Evolutionary conservation across 1,140 invertebrate species (phyloP).

Genomic region (Lordiphosa clarofinis): DNA sequence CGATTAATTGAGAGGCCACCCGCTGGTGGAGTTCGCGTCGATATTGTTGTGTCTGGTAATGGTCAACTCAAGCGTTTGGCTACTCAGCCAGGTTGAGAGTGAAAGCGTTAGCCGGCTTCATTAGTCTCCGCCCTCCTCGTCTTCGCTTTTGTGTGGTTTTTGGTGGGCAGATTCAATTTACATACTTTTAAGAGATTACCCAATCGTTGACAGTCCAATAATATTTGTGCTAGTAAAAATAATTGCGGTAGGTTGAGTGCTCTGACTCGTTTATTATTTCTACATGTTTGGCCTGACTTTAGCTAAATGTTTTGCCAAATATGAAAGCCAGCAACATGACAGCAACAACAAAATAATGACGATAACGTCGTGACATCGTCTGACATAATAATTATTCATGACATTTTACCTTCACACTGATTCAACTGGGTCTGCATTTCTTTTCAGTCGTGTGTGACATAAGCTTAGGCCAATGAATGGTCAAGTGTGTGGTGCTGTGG

Average conservation of each 20-base stretch:
- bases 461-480: constrained; percentile 35
- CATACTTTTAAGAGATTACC: constrained; percentile 28
- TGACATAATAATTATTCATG: constrained; percentile 76
- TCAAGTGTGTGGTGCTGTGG: constrained; percentile 4
- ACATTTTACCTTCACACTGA: constrained; percentile 56
- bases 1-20: constrained; percentile 29
- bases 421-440: constrained; percentile 28
- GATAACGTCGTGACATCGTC: constrained; percentile 31
- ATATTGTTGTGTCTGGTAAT: constrained; percentile 3
- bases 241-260: constrained; percentile 68
- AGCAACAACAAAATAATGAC: constrained; percentile 20
- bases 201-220: constrained; percentile 32
- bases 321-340: constrained; percentile 36
- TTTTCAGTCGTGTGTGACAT: constrained; percentile 44
- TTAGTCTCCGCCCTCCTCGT: background rate
- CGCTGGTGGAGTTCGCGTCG: background rate
- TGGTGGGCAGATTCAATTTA: constrained; percentile 35
- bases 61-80: background rate
- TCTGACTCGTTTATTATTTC: constrained; percentile 36
- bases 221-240: constrained; percentile 22
- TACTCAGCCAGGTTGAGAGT: constrained; percentile 1
- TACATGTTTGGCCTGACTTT: constrained; percentile 30
- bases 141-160: constrained; percentile 20
- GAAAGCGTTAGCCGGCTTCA: constrained; percentile 10
- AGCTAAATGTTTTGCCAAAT: constrained; percentile 30